Conservation (phyloP, 2,113 vertebrate species). For the Toxotes chatareus region DNA sequence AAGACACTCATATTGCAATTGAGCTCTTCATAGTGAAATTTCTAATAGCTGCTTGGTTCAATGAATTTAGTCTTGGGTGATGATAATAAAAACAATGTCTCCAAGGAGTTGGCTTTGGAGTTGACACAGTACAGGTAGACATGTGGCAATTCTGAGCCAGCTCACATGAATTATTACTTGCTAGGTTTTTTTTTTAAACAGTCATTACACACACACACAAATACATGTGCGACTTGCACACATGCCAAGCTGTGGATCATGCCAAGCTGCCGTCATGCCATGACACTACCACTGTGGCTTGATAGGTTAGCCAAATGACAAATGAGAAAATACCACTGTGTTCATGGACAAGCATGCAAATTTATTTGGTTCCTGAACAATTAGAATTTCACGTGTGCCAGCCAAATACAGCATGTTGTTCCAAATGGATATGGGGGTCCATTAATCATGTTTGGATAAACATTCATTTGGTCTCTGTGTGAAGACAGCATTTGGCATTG, state of each 20-base stretch:
- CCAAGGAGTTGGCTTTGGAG: constrained; percentile 2
- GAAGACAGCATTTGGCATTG: constrained; percentile 25
- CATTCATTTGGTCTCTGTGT: constrained; percentile 23
- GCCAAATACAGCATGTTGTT: constrained; percentile 44
- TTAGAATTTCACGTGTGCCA: constrained; percentile 18
- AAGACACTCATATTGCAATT: constrained; percentile 48
- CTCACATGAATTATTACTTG: constrained; percentile 16
- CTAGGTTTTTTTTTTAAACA: constrained; percentile 3
- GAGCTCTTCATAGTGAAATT: constrained; percentile 57
- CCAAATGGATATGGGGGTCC: constrained; percentile 26
- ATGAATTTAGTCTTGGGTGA: constrained; percentile 50
- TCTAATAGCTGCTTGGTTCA: constrained; percentile 58
- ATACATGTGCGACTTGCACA: background rate
- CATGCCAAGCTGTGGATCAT: constrained; percentile 42
- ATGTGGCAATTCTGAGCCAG: constrained; percentile 12
- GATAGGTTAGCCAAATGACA: constrained; percentile 51
- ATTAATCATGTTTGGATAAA: constrained; percentile 49
- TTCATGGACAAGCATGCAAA: constrained; percentile 39
- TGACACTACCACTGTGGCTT: constrained; percentile 31
- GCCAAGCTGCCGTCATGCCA: constrained; percentile 22
- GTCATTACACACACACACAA: background rate
- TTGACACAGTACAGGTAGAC: background rate
- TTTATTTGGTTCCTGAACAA: constrained; percentile 54
- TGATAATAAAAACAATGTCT: constrained; percentile 46
- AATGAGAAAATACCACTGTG: constrained; percentile 41